Evolutionary conservation across 1,140 invertebrate genomes (phyloP), one percentile per base, ranked within the genome.

Genomic region (Heterodera carotae): DNA sequence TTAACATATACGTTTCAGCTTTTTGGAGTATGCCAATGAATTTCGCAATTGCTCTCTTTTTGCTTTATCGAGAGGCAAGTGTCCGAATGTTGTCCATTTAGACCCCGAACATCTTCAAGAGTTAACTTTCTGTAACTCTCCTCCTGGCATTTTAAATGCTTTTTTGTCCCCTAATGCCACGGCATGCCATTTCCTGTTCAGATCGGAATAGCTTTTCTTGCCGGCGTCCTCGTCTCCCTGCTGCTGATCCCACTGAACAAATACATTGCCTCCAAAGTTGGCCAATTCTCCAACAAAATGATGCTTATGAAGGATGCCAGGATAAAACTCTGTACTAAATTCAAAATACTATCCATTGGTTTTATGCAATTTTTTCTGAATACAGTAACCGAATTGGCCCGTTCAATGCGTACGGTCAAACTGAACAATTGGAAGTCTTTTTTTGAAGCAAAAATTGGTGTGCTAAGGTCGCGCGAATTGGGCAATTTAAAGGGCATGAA

Each of bases 1-100:
- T 18, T 70, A n/a, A n/a, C n/a, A n/a, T n/a, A 31, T n/a, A 22
- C 34, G 29, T 27, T 29, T 8, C 53, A 73, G 70, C 76, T 22
- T 91, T 97, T 80, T 98, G 97, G 96, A 96, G 94, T 88, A 92
- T 98, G 85, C 96, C 96, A 31, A 91, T 98, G 85, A 93, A 95
- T 90, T 82, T 90, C 60, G 76, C 69, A n/a, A 81, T 89, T 29
- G 81, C 86, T 10, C 69, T 90, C 25, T 90, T 88, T 81, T 79
- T 90, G 33, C 83, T 90, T 2, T 88, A 90, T 75, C 75, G 85
- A 73, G 85, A 86, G 74, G 93, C 64, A 25, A 59, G 80, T 80
- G 70, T 48, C 31, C n/a, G n/a, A n/a, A n/a, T n/a, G n/a, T n/a
- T n/a, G n/a, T n/a, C n/a, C n/a, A n/a, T n/a, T n/a, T n/a, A n/a